Evolutionary conservation across 2,797 vertebrate genomes (phyloP).

Genomic region (Mycteria americana): DNA sequence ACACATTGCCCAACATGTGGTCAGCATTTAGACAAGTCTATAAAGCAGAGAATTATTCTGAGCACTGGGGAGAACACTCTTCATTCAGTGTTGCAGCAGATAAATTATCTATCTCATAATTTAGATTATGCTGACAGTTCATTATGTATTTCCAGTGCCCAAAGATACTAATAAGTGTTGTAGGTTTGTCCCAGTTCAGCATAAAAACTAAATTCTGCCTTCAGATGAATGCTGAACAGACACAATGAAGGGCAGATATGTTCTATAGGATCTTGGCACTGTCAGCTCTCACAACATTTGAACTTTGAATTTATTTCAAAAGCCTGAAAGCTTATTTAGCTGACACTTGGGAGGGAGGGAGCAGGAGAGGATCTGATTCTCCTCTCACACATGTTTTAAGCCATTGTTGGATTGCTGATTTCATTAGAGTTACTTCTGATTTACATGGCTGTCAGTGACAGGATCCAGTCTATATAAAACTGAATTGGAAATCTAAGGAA

Average conservation of each 20-base stretch:
- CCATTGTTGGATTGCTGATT: slow-evolving; percentile 42
- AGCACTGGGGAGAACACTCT: slow-evolving; percentile 2
- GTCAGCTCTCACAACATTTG: slow-evolving; percentile 21
- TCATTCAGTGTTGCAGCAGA: slow-evolving; percentile 42
- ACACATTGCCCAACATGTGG: slow-evolving; percentile 60
- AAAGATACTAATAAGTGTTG: slow-evolving; percentile 18
- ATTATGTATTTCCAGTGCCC: slow-evolving; percentile 33
- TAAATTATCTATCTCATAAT: slow-evolving; percentile 57
- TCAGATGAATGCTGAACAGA: slow-evolving; percentile 9
- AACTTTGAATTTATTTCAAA: slow-evolving; percentile 56
- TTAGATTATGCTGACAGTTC: slow-evolving; percentile 52
- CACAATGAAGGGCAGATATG: slow-evolving; percentile 53
- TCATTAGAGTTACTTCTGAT: slow-evolving; percentile 43
- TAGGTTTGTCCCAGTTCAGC: slow-evolving; percentile 11
- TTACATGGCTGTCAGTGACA: slow-evolving; percentile 30
- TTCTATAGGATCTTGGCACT: slow-evolving; percentile 51
- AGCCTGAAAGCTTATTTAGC: slow-evolving; percentile 32
- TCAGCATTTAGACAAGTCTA: slow-evolving; percentile 62
- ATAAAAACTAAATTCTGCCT: background rate
- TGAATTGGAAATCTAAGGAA: slow-evolving; percentile 40
- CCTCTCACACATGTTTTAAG: slow-evolving; percentile 25
- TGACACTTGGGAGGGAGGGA: background rate
- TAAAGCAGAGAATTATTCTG: slow-evolving; percentile 36
- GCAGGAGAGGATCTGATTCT: background rate
- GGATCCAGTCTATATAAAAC: slow-evolving; percentile 18